Evolutionary conservation across 1,140 invertebrate species (phyloP).

Genomic region (Oedothorax gibbosus): DNA sequence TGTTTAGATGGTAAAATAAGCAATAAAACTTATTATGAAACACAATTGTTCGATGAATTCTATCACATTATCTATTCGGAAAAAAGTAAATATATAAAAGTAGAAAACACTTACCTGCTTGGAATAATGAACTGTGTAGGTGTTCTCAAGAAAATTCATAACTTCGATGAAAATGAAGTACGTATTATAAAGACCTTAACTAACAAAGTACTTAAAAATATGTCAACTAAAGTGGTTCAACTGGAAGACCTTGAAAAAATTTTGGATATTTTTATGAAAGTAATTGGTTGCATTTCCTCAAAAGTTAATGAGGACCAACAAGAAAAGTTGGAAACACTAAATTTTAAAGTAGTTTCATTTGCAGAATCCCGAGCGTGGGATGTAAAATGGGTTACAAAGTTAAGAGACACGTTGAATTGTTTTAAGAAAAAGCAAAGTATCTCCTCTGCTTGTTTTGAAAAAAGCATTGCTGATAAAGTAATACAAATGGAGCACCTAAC

Average conservation of each 20-base stretch:
- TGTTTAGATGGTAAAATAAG: background rate
- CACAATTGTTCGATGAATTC: conserved; percentile 2
- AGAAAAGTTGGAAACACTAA: no score
- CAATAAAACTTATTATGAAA: conserved; percentile 3
- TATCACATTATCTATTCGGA: background rate
- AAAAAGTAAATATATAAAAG: background rate
- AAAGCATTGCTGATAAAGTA: background rate
- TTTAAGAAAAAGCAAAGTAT: background rate
- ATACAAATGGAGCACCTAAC: no score
- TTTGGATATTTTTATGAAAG: no score
- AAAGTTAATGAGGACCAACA: no score
- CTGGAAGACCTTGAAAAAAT: background rate
- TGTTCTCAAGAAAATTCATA: no score
- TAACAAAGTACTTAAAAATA: background rate
- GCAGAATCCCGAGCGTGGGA: no score
- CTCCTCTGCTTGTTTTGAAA: background rate
- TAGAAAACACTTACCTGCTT: no score
- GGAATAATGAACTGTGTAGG: no score
- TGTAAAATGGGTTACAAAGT: no score
- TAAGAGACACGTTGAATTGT: background rate
- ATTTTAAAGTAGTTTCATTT: no score
- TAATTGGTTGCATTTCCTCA: no score
- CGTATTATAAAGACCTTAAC: background rate
- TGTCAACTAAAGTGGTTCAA: background rate
- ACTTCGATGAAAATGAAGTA: no score